Evolutionary conservation across 2,113 vertebrate genomes (phyloP).

Genomic region (Osmerus mordax): DNA sequence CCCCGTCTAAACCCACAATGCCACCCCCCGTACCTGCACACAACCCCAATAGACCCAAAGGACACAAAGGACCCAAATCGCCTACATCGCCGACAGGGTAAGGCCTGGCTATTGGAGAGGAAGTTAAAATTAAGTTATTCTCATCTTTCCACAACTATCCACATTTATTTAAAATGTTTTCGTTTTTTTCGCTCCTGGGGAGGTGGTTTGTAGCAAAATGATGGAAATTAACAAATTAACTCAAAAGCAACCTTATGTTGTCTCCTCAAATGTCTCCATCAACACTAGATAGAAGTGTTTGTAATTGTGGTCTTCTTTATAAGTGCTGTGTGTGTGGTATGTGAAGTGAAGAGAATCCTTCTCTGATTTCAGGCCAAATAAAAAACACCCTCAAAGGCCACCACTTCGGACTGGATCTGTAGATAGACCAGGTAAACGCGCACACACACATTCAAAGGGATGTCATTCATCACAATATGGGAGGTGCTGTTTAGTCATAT

Average conservation of each 20-base stretch:
- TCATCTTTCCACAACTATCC: not conserved
- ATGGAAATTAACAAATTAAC: too few relatives aligned
- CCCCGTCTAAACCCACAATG: constrained; percentile 20
- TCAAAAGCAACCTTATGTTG: too few relatives aligned
- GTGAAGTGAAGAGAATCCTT: too few relatives aligned
- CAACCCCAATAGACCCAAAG: constrained; percentile 22
- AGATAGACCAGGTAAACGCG: constrained; percentile 65
- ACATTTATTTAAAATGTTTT: too few relatives aligned
- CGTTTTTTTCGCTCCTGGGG: too few relatives aligned
- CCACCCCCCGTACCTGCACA: constrained; percentile 44
- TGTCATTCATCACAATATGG: not conserved
- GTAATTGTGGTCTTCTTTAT: not conserved
- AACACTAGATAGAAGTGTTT: too few relatives aligned
- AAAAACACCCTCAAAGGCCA: constrained; percentile 64
- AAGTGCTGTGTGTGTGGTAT: constrained; percentile 6
- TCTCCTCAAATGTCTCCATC: too few relatives aligned
- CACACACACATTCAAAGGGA: not conserved
- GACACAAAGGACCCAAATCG: constrained; percentile 27
- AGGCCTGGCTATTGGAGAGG: not conserved
- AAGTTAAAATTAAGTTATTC: not conserved
- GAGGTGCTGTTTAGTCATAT: too few relatives aligned
- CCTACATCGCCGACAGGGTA: constrained; percentile 45
- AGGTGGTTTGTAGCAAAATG: too few relatives aligned
- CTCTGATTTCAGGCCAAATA: constrained; percentile 65
- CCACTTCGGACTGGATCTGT: constrained; percentile 57